A percentile compares a stretch with the other conserved stretches of the same genome.
Evolutionary conservation across 92 coral and sea anemone species (phyloP).

Genomic region (Blastomussa wellsi): DNA sequence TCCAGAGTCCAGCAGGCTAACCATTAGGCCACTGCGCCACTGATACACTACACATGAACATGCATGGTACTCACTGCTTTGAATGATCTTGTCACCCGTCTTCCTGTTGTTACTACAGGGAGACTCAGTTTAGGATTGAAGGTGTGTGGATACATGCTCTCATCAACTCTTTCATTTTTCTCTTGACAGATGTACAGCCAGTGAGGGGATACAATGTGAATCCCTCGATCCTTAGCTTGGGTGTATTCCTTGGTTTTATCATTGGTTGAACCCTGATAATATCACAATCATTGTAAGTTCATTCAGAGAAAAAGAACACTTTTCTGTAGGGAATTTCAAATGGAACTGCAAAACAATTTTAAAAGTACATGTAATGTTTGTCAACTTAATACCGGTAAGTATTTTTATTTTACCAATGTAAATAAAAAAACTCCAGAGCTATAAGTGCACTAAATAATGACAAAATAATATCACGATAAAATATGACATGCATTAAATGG

Average conservation of each 20-base stretch:
- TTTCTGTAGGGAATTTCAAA: background rate
- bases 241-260: slow-evolving; percentile 79
- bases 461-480: no score
- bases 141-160: slow-evolving; percentile 82
- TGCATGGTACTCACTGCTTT: slow-evolving; percentile 41
- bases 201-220: slow-evolving; percentile 85
- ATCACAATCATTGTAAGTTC: background rate
- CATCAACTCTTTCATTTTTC: slow-evolving; percentile 73
- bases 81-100: slow-evolving; percentile 72
- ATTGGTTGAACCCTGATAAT: slow-evolving; percentile 74
- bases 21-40: background rate
- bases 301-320: background rate
- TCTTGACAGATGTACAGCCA: slow-evolving; percentile 86
- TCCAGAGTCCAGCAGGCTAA: background rate
- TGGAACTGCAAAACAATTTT: background rate
- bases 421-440: no score
- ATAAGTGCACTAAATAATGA: no score
- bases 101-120: slow-evolving; percentile 77
- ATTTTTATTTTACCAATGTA: no score
- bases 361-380: no score
- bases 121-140: slow-evolving; percentile 92
- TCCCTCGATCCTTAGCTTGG: slow-evolving; percentile 70
- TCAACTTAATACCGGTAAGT: no score
- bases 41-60: background rate
- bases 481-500: no score